Percentiles rank a stretch among this genome's conserved stretches.
Evolutionary conservation across 2,888 invertebrate genomes (phyloP).

Genomic region (Amitus sp.): DNA sequence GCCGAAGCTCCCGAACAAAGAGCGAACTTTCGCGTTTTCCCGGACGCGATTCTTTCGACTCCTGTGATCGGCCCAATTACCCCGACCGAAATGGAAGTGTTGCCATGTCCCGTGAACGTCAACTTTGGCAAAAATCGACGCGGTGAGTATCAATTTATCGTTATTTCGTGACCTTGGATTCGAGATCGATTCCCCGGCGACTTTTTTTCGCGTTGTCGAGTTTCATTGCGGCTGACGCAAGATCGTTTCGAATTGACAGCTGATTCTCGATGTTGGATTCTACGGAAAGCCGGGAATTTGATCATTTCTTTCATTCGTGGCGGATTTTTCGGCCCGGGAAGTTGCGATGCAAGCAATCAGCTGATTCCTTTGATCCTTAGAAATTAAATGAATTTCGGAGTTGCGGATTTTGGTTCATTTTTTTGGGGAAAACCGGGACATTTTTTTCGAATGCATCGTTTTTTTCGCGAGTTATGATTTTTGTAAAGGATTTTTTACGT

Average conservation of each 20-base stretch:
- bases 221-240: background rate
- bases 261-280: no score
- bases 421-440: no score
- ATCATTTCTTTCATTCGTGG: no score
- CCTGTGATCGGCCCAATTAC: background rate
- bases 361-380: no score
- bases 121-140: slow-evolving; percentile 81
- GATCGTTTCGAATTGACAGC: background rate
- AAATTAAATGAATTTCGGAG: no score
- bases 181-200: background rate
- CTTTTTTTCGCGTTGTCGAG: background rate
- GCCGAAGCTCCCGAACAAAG: background rate
- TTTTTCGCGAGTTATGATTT: no score
- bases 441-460: no score
- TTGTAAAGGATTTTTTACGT: no score
- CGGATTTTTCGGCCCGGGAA: no score
- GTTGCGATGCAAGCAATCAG: no score
- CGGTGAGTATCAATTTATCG: slow-evolving; percentile 76
- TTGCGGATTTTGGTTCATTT: no score
- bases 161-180: background rate
- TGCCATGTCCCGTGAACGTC: slow-evolving; percentile 80
- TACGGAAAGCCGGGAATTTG: no score
- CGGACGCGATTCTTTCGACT: background rate
- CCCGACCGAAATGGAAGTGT: slow-evolving; percentile 78
- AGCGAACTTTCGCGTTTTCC: background rate